These are phyloP conservation scores for Epistrophe eligans DNA, from an alignment of 2,888 invertebrate genomes.

Conservation along the genomic window DNA sequence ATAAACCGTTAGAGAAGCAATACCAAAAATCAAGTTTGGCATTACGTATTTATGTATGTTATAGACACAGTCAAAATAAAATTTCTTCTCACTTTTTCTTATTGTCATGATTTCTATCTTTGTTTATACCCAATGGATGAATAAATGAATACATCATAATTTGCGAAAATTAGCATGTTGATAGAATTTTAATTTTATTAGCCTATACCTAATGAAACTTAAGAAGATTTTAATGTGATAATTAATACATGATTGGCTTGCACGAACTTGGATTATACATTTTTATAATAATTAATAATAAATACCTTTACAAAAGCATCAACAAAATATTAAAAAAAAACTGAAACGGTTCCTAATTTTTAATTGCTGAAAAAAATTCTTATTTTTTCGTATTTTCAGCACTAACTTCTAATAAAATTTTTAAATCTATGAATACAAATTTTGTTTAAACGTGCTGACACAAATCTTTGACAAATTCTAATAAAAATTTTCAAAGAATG, in stretches of 20 bases:
- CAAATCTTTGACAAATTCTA: no score
- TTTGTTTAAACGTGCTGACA: no score
- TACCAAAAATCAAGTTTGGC: constrained; percentile 46
- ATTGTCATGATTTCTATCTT: constrained; percentile 11
- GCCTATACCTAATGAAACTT: neutral
- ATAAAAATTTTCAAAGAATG: no score
- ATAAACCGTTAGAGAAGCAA: constrained; percentile 30
- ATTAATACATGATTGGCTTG: neutral
- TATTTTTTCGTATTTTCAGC: no score
- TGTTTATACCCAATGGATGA: constrained; percentile 14
- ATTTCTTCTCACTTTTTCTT: constrained; percentile 18
- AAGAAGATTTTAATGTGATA: neutral
- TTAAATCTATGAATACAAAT: no score
- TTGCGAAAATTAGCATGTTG: constrained; percentile 11
- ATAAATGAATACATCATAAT: constrained; percentile 8
- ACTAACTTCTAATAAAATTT: no score
- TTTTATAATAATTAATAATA: neutral
- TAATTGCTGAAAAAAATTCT: no score
- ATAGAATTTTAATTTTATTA: constrained; percentile 3
- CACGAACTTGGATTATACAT: neutral
- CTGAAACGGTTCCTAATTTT: no score
- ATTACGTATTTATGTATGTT: neutral
- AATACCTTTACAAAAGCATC: neutral
- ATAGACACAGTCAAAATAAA: constrained; percentile 5
- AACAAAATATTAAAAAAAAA: no score